Percentiles rank a stretch among this genome's conserved stretches.
Conservation (phyloP, 2,113 vertebrate species). For the Balaenoptera acutorostrata region DNA sequence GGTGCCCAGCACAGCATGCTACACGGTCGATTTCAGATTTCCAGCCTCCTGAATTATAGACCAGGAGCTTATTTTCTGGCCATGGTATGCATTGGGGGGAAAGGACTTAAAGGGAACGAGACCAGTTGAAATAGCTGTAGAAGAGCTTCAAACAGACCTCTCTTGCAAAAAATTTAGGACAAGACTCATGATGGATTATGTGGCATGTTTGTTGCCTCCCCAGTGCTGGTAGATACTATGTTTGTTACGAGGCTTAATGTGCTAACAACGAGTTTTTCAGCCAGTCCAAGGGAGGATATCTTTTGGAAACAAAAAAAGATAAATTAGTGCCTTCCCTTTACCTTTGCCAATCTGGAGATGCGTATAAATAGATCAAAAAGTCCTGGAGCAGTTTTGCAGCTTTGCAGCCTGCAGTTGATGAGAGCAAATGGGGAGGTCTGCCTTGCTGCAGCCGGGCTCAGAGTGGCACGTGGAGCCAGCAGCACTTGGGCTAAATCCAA, state of each 20-base stretch:
- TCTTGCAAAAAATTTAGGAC: background rate
- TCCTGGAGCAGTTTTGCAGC: background rate
- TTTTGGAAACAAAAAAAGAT: slow-evolving; percentile 27
- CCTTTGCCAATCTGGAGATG: background rate
- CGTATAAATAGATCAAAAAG: slow-evolving; percentile 6
- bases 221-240: background rate
- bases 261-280: background rate
- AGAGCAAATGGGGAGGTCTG: background rate
- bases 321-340: slow-evolving; percentile 5
- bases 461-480: background rate
- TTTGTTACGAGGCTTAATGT: background rate
- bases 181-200: background rate
- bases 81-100: background rate
- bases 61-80: background rate
- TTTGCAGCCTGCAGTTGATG: background rate
- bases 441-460: background rate
- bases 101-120: background rate
- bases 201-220: background rate
- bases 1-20: background rate
- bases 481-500: background rate
- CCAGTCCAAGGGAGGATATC: background rate
- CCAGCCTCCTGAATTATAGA: background rate
- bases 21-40: background rate
- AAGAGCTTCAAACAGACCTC: background rate
- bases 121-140: background rate